phyloP scores from a whole-genome alignment of 2,888 invertebrate species.

The Xanthia icteritia region DNA sequence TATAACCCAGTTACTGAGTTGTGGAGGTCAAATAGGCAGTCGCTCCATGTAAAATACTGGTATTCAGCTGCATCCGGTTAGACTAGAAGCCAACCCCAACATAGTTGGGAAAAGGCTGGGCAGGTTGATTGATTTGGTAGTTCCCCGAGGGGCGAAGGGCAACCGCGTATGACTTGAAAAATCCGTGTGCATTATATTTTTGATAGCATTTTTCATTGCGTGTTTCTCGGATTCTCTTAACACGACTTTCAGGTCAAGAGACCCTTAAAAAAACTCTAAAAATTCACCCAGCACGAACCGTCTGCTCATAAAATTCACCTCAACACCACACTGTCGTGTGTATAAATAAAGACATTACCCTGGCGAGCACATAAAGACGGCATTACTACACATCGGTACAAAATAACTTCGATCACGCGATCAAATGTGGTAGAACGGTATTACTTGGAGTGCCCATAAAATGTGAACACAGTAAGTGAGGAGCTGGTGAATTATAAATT shows the following conservation, averaged over 20 bases:
- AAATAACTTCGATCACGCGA: conserved; percentile 77
- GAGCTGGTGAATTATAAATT: conserved; percentile 52
- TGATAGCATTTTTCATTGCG: not conserved
- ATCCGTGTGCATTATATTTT: not conserved
- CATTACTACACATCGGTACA: conserved; percentile 67
- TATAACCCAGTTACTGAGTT: too few relatives aligned
- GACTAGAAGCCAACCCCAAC: too few relatives aligned
- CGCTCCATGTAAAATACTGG: too few relatives aligned
- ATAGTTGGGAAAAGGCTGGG: too few relatives aligned
- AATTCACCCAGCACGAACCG: conserved; percentile 32
- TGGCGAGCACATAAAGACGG: conserved; percentile 64
- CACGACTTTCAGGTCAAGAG: conserved; percentile 1
- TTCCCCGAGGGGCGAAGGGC: not conserved
- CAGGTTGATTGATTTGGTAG: not conserved
- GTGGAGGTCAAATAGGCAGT: too few relatives aligned
- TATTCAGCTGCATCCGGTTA: too few relatives aligned
- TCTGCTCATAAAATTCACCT: conserved; percentile 50
- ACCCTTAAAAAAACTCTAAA: conserved; percentile 13
- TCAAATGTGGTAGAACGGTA: conserved; percentile 57
- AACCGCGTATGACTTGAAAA: not conserved
- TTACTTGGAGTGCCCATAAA: conserved; percentile 64
- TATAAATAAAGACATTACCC: conserved; percentile 75
- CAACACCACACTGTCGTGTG: conserved; percentile 50
- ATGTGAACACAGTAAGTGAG: conserved; percentile 50
- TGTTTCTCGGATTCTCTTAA: not conserved